phyloP scores from a whole-genome alignment of 1,140 invertebrate genomes.

The Drosophila watanabei region DNA sequence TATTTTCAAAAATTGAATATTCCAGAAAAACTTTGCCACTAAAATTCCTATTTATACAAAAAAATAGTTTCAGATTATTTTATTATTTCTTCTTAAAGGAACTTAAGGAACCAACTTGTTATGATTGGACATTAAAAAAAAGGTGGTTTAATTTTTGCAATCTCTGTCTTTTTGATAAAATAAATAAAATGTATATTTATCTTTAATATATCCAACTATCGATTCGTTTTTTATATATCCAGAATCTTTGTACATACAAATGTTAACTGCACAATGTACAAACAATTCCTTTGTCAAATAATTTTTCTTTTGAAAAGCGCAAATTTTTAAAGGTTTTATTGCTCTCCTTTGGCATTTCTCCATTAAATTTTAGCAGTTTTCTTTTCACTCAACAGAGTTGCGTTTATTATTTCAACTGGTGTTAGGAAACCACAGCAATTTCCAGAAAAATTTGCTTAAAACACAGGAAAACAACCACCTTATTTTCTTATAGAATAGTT shows the following conservation, averaged over 20 bases:
- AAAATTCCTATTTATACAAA: too few relatives aligned
- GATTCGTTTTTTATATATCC: not conserved
- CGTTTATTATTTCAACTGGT: slow-evolving; percentile 13
- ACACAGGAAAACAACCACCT: slow-evolving; percentile 21
- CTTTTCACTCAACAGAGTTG: not conserved
- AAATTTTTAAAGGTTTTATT: not conserved
- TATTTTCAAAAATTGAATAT: not conserved
- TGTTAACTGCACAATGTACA: not conserved
- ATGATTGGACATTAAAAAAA: not conserved
- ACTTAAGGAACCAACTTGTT: not conserved
- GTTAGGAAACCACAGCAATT: slow-evolving; percentile 19
- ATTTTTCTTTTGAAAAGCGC: not conserved
- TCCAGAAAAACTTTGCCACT: not conserved
- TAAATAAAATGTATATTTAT: not conserved
- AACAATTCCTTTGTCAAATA: not conserved
- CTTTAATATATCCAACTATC: not conserved
- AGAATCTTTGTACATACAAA: not conserved
- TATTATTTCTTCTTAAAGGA: not conserved
- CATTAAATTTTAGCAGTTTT: not conserved
- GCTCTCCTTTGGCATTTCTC: not conserved
- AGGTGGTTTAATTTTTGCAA: rapidly evolving
- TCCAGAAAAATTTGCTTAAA: slow-evolving; percentile 15
- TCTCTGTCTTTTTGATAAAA: not conserved
- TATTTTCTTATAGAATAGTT: not conserved
- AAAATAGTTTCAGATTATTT: not conserved